Base-by-base conservation (phyloP, 2,888 invertebrate species). In the Parelbella ahira region DNA sequence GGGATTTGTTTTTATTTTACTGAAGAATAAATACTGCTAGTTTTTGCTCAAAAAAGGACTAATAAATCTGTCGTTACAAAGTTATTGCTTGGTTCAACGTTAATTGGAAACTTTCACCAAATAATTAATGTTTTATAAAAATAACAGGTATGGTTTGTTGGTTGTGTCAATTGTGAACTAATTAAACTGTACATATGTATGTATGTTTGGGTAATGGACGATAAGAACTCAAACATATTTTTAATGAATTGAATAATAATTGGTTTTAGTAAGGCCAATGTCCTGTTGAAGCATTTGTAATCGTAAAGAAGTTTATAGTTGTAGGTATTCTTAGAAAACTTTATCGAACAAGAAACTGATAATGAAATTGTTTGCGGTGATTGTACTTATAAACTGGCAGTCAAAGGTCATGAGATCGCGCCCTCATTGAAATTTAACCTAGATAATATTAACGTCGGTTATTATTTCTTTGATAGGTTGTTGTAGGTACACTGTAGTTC, bases 401-500 rank as follows among this genome's bases (percentile, higher is more conserved):
- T 59, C 60, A 61, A 54, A 54, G 60, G 64, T 70, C 65, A 23
- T 24, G 11, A 15, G 30, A 30, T 25, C 32, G 54, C 39, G 58
- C 58, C 58, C 63, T 67, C 68, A 66, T 67, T 64, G 61, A 70
- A 67, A 63, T 62, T 56, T 56, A 48, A 53, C 43, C 48, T 41
- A 62, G 61, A 50, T 53, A 68, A 64, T 29, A 29, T 39, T 20
- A 60, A 51, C 51, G 68, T 70, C 63, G 51, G 51, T 39, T 13
- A 32, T 25, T 32, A 30, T 30, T 19, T 30, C 24, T 25, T 32
- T 20, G 19, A 32, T 39, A 38, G 38, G 3, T 21, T 25, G 12
- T 19, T 39, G 32, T 37, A 38, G 18, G 21, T 39, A 39, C 39
- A 24, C 10, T 25, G 6, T 20, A 48, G 45, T 47, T 47, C 43